These are phyloP conservation scores for Eclectus roratus DNA, from an alignment of 2,113 vertebrate genomes.

Conservation along the genomic window DNA sequence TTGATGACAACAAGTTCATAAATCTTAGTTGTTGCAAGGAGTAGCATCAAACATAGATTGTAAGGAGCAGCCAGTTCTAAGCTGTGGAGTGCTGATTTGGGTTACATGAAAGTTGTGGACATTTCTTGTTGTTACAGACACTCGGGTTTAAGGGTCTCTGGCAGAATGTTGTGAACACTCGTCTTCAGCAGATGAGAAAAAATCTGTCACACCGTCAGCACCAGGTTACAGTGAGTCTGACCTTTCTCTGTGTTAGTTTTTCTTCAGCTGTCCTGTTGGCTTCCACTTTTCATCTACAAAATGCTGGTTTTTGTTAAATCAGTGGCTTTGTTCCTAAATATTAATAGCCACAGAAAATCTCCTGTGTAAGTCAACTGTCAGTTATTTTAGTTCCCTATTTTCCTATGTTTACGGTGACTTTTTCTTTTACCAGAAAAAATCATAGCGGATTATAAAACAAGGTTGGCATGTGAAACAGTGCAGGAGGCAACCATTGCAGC, in stretches of 20 bases:
- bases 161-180: slow-evolving; percentile 64
- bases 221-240: slow-evolving; percentile 55
- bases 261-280: neutral
- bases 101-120: neutral
- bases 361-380: neutral
- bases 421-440: neutral
- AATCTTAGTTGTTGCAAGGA: neutral
- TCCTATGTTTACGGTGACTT: neutral
- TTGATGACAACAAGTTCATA: neutral
- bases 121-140: slow-evolving; percentile 64
- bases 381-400: neutral
- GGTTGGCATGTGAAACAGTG: neutral
- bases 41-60: neutral
- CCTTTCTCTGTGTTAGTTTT: neutral
- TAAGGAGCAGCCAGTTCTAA: neutral
- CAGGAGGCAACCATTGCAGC: neutral
- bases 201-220: slow-evolving; percentile 78
- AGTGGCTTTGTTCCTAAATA: neutral
- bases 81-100: neutral
- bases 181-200: slow-evolving; percentile 70
- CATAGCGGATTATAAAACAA: neutral
- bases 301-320: neutral
- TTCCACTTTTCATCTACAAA: neutral
- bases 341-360: neutral
- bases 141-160: slow-evolving; percentile 72